Conservation (phyloP, 2,888 invertebrate genomes). For the Parnassius orleans region DNA sequence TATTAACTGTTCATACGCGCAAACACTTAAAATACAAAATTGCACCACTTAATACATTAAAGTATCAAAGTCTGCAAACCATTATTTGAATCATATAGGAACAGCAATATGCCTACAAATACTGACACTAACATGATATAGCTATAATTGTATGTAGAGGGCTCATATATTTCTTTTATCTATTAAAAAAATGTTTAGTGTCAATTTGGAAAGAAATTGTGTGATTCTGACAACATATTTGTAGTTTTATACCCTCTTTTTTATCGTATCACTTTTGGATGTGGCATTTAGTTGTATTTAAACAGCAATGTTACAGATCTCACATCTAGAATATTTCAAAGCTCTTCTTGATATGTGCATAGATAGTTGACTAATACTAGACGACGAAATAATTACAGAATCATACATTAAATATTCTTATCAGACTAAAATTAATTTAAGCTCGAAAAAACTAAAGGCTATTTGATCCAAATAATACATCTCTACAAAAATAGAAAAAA, state of each 20-base stretch:
- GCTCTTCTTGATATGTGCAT: slow-evolving; percentile 17
- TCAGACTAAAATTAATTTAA: slow-evolving; percentile 17
- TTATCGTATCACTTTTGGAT: background rate
- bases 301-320: slow-evolving; percentile 1
- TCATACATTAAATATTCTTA: slow-evolving; percentile 17
- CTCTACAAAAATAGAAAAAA: slow-evolving; percentile 1
- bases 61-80: too few relatives aligned
- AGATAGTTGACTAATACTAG: slow-evolving; percentile 5
- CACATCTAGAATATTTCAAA: background rate
- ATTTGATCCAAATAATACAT: slow-evolving; percentile 16
- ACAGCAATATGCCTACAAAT: too few relatives aligned
- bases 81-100: too few relatives aligned
- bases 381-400: slow-evolving; percentile 7
- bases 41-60: too few relatives aligned
- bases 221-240: background rate
- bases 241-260: background rate
- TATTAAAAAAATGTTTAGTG: too few relatives aligned
- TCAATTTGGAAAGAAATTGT: background rate
- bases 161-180: too few relatives aligned
- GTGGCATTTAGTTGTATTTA: background rate
- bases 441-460: slow-evolving; percentile 8
- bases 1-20: too few relatives aligned
- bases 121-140: too few relatives aligned
- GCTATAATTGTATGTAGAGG: too few relatives aligned
- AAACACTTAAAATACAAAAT: too few relatives aligned